Evolutionary conservation across 1,140 invertebrate species (phyloP).

Genomic region (Drosophila nikananu): DNA sequence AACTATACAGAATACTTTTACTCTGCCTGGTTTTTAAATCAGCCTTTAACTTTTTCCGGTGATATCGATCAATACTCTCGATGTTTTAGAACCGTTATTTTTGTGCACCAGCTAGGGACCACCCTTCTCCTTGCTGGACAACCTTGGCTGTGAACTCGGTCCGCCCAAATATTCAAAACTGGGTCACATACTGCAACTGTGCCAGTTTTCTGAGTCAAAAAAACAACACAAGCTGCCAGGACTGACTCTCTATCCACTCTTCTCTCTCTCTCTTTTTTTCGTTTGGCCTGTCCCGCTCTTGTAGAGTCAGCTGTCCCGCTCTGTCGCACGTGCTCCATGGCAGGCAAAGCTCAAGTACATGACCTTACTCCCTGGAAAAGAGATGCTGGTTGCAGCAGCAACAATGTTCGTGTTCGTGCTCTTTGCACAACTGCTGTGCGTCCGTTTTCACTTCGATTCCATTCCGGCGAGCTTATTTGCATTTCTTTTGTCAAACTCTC

Average conservation of each 20-base stretch:
- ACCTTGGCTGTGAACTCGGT: constrained; percentile 9
- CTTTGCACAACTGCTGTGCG: constrained; percentile 63
- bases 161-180: constrained; percentile 39
- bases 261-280: neutral
- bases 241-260: constrained; percentile 31
- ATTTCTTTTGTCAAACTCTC: constrained; percentile 66
- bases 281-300: constrained; percentile 1
- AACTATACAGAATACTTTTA: neutral
- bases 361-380: constrained; percentile 68
- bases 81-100: neutral
- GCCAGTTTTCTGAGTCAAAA: neutral
- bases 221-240: constrained; percentile 43
- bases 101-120: neutral
- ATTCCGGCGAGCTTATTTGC: constrained; percentile 51
- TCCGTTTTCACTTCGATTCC: neutral
- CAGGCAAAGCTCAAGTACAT: constrained; percentile 74
- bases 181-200: constrained; percentile 26
- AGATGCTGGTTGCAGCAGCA: constrained; percentile 18
- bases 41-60: neutral
- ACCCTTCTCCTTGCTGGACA: neutral
- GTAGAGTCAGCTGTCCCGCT: constrained; percentile 26
- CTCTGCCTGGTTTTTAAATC: neutral
- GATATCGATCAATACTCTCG: neutral
- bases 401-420: constrained; percentile 61
- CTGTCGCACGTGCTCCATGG: constrained; percentile 48